A percentile compares a stretch with the other conserved stretches of the same genome.
phyloP scores from a whole-genome alignment of 2,888 invertebrate genomes.

The Oscheius myriophilus region DNA sequence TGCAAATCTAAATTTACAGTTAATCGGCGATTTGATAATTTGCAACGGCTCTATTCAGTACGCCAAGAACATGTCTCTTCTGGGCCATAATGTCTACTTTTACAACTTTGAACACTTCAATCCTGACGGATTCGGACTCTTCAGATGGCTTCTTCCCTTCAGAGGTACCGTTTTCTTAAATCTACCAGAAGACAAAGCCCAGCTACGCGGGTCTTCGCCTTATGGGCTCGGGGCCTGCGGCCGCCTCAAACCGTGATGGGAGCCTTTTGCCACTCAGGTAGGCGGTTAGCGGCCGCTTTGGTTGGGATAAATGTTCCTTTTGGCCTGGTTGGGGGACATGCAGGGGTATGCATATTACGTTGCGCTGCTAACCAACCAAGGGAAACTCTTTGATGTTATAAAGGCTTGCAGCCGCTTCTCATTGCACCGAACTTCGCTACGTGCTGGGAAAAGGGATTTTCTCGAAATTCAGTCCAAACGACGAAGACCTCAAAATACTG shows the following conservation, averaged over 20 bases:
- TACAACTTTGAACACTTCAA: slow-evolving; percentile 56
- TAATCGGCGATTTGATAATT: slow-evolving; percentile 42
- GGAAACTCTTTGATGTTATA: not conserved
- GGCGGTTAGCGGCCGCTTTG: too few species aligned
- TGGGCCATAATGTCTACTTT: slow-evolving; percentile 48
- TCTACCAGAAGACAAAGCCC: too few species aligned
- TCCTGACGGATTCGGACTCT: slow-evolving; percentile 43
- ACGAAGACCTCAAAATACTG: slow-evolving; percentile 50
- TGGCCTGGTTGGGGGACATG: too few species aligned
- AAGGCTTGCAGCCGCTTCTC: slow-evolving; percentile 40
- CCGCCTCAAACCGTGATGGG: too few species aligned
- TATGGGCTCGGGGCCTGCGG: too few species aligned
- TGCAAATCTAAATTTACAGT: too few species aligned
- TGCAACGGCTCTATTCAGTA: slow-evolving; percentile 36
- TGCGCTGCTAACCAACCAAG: too few species aligned
- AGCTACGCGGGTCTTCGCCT: too few species aligned
- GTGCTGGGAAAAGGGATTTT: slow-evolving; percentile 55
- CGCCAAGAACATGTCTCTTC: slow-evolving; percentile 31
- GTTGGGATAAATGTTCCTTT: too few species aligned
- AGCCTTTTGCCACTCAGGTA: too few species aligned
- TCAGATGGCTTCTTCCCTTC: slow-evolving; percentile 48
- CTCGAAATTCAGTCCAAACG: slow-evolving; percentile 54
- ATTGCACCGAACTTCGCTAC: slow-evolving; percentile 55
- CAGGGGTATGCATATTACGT: too few species aligned
- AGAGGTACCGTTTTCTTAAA: too few species aligned